Base-by-base conservation (phyloP, 1,140 invertebrate species). In the Drosophila kikkawai region DNA sequence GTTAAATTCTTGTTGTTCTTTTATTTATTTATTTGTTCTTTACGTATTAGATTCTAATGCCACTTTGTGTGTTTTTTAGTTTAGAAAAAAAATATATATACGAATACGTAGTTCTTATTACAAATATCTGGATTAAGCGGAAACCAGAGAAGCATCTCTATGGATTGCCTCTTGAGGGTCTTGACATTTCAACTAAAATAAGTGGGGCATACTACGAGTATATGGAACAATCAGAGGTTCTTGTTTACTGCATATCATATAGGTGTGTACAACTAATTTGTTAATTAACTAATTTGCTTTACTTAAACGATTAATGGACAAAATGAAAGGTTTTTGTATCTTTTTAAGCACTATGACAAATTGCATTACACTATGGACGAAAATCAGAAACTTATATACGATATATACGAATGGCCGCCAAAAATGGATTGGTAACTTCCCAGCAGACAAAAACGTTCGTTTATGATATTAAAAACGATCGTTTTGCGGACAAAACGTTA, bases 271-370 rank as follows among this genome's bases (percentile, higher is more conserved):
- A 74, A 73, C 70, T 74, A 74, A 83, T 79, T 86, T 67, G 34
- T 74, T 74, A 87, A 86, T 86, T 87, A 87, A 87, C 82, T 86
- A 86, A 87, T 87, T 70, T 85, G 79, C 48, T 85, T 85, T 86
- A 85, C 82, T 85, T 85, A 85, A 75, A 63, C 57, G 75, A 70
- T 86, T 82, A 82, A 59, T 85, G 82, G 79, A 84, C 82, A 81
- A 84, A 83, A 64, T 75, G 48, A 76, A 58, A 41, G 73, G 45
- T 34, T 29, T n/a, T 50, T 34, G 34, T 29, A 59, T 58, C 34
- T 12, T 8, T 66, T 82, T 68, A 71, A 70, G 47, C 32, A 70
- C 41, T 55, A 55, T 44, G 66, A 69, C 65, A 71, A 70, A 50
- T 73, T 71, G 66, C 53, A 87, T 87, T 87, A 87, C 66, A 63